These are phyloP conservation scores for Hippocampus abdominalis DNA, from an alignment of 2,113 vertebrate species.

Conservation along the genomic window DNA sequence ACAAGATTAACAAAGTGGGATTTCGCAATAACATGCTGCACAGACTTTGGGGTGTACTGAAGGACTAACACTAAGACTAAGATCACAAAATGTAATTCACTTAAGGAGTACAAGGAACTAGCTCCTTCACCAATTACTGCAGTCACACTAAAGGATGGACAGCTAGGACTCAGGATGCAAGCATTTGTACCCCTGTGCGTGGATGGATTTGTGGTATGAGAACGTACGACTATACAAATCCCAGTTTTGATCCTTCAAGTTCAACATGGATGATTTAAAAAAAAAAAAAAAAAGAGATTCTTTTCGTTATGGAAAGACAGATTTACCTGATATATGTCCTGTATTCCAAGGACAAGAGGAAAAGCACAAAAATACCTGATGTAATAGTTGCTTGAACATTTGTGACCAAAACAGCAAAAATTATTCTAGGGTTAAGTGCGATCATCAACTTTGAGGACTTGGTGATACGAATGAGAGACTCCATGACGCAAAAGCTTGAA, in stretches of 20 bases:
- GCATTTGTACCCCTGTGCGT: slow-evolving; percentile 12
- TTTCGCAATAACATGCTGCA: slow-evolving; percentile 49
- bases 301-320: slow-evolving; percentile 54
- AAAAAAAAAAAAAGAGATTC: slow-evolving; percentile 41
- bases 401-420: neutral
- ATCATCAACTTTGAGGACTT: neutral
- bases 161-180: neutral
- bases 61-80: slow-evolving; percentile 24
- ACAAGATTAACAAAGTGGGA: slow-evolving; percentile 76
- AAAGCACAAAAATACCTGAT: slow-evolving; percentile 84
- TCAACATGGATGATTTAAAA: slow-evolving; percentile 45
- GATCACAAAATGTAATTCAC: slow-evolving; percentile 1
- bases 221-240: slow-evolving; percentile 70
- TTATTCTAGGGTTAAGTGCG: neutral
- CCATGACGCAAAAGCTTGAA: neutral
- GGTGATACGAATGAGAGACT: neutral
- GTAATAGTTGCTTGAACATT: slow-evolving; percentile 71
- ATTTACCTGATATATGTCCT: slow-evolving; percentile 98
- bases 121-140: neutral
- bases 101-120: neutral
- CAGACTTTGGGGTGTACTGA: slow-evolving; percentile 10
- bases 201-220: slow-evolving; percentile 33
- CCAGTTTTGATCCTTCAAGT: slow-evolving; percentile 75
- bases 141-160: slow-evolving; percentile 16
- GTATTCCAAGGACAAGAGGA: slow-evolving; percentile 84